Evolutionary conservation across 2,113 vertebrate genomes (phyloP), one percentile per base, ranked within the genome.

Genomic region (Pteronura brasiliensis): DNA sequence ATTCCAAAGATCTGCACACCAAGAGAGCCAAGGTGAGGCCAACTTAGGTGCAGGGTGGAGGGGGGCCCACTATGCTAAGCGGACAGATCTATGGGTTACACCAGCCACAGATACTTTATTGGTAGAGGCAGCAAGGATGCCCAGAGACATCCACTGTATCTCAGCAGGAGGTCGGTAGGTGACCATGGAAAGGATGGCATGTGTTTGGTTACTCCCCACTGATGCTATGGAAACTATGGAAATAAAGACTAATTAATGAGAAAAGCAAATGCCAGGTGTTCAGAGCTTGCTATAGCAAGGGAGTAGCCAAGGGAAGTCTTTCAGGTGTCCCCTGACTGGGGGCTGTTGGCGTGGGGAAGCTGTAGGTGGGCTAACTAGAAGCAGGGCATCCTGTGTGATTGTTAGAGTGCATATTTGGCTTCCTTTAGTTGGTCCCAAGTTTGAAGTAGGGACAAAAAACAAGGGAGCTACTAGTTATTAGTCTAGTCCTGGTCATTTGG

Each of bases 271-370:
- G 15, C 36, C 31, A 0, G 12, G 25, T 88, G 6, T 76, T 44
- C 44, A 65, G 90, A 57, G 57, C 36, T 67, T 47, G 39, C 14
- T 44, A 2, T 8, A 29, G 39, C 55, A 52, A 67, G 14, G 29
- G 7, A 93, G 34, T 29, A 11, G 74, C 23, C 7, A 42, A 65
- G 39, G 6, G 10, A n/a, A 55, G 61, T 2, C 9, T 61, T 29
- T 57, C 29, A 3, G 3, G 6, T 65, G 10, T 20, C 14, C 61
- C 42, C 34, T 11, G 20, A 31, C 1, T 55, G 13, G 67, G 63
- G 23, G 17, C 14, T 61, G 0, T 1, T n/a, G 39, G 27, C 9
- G 2, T 18, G 23, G 29, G 17, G 13, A n/a, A 47, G 2, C 27
- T 57, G 11, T 7, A 84, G 29, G 5, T 1, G 10, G 13, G 21